Conservation (phyloP, 2,113 vertebrate genomes). For the Gobio gobio region DNA sequence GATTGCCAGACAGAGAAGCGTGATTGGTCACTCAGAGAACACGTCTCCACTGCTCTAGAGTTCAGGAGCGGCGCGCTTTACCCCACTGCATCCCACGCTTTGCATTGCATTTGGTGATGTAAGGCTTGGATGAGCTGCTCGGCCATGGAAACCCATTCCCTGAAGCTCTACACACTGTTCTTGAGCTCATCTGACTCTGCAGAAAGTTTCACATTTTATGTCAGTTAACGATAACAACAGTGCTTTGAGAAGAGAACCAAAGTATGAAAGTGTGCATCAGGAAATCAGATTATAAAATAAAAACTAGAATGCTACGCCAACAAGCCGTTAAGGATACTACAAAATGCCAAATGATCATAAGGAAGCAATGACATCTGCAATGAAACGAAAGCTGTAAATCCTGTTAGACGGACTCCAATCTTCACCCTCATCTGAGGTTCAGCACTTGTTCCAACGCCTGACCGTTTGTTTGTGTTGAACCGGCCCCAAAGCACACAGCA, state of each 20-base stretch:
- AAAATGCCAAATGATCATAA: background rate
- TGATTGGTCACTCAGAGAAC: too few species aligned
- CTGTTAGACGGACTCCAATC: slow-evolving; percentile 9
- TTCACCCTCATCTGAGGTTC: background rate
- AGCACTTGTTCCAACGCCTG: background rate
- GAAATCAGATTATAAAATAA: background rate
- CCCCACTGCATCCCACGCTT: too few species aligned
- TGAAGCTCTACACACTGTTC: too few species aligned
- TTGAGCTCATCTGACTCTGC: too few species aligned
- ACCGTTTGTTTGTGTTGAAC: slow-evolving; percentile 56
- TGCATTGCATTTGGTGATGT: too few species aligned
- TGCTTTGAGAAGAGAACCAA: background rate
- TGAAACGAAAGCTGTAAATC: background rate
- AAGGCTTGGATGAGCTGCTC: too few species aligned
- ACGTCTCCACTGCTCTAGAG: too few species aligned
- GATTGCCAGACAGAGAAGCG: too few species aligned
- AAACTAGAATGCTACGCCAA: background rate
- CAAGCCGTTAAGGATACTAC: background rate
- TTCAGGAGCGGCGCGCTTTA: too few species aligned
- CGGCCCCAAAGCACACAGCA: slow-evolving; percentile 47
- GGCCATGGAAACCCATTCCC: too few species aligned
- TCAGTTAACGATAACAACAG: background rate
- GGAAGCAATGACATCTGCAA: background rate
- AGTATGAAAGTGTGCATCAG: background rate
- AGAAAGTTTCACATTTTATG: background rate